These are phyloP conservation scores for Cotesia congregata DNA, from an alignment of 2,888 invertebrate species.

Conservation along the genomic window DNA sequence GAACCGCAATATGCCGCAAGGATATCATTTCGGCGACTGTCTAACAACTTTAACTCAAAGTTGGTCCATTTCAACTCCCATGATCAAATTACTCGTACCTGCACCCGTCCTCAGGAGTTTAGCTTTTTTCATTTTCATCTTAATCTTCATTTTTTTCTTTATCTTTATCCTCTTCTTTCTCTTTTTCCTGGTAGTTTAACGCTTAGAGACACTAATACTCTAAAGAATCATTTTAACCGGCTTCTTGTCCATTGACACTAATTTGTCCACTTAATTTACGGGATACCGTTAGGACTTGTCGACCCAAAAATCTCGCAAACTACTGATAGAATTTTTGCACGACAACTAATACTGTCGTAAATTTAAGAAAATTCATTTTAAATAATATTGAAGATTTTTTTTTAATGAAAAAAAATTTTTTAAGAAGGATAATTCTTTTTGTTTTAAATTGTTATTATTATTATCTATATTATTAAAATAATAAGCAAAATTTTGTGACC, in stretches of 20 bases:
- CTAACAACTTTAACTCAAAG: constrained; percentile 1
- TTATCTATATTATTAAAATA: no score
- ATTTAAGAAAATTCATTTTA: no score
- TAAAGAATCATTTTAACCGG: not conserved
- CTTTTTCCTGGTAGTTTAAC: not conserved
- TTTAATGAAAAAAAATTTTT: no score
- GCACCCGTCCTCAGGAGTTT: not conserved
- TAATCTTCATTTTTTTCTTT: constrained; percentile 11
- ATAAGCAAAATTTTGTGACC: no score
- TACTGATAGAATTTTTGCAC: no score
- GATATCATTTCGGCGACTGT: constrained; percentile 33
- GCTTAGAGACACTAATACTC: not conserved
- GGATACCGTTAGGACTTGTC: no score
- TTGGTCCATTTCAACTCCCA: constrained; percentile 24
- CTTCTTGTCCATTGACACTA: not conserved
- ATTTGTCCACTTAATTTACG: not conserved
- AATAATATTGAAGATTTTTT: no score
- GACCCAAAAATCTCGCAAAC: no score
- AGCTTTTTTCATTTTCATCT: constrained; percentile 8
- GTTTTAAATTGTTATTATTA: no score
- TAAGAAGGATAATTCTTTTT: no score
- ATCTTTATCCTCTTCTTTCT: constrained; percentile 3
- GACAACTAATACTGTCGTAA: no score
- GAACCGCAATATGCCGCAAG: constrained; percentile 33
- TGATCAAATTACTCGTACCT: constrained; percentile 37